Evolutionary conservation across 2,797 vertebrate genomes (phyloP).

Genomic region (Clarias laeviceps): DNA sequence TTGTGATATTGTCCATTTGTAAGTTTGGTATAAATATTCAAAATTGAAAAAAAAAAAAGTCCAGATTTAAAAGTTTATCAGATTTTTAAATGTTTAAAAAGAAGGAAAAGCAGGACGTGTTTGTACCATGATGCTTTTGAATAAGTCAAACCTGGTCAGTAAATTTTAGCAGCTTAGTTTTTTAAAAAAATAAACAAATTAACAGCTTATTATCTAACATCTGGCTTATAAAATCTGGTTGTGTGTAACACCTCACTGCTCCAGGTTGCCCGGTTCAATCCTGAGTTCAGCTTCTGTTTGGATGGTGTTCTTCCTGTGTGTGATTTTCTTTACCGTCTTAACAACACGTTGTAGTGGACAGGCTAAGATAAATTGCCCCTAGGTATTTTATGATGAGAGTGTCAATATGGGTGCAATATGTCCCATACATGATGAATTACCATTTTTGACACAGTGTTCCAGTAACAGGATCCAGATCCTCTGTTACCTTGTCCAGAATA

Average conservation of each 20-base stretch:
- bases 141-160: neutral
- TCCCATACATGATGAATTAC: neutral
- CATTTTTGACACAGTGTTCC: neutral
- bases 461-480: neutral
- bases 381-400: neutral
- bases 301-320: neutral
- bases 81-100: neutral
- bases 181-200: neutral
- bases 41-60: neutral
- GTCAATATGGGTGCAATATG: neutral
- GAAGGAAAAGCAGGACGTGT: neutral
- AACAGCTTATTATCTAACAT: neutral
- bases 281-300: neutral
- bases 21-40: neutral
- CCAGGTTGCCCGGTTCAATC: neutral
- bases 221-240: neutral
- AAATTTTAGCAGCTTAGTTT: neutral
- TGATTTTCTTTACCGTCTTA: neutral
- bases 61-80: neutral
- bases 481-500: neutral
- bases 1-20: neutral
- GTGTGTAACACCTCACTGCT: neutral
- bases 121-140: slow-evolving; percentile 1
- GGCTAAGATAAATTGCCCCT: neutral
- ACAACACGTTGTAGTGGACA: neutral